Percentiles rank a stretch among this genome's conserved stretches.
These are phyloP conservation scores for Remorina albescens DNA, from an alignment of 2,797 vertebrate genomes.

Conservation along the genomic window DNA sequence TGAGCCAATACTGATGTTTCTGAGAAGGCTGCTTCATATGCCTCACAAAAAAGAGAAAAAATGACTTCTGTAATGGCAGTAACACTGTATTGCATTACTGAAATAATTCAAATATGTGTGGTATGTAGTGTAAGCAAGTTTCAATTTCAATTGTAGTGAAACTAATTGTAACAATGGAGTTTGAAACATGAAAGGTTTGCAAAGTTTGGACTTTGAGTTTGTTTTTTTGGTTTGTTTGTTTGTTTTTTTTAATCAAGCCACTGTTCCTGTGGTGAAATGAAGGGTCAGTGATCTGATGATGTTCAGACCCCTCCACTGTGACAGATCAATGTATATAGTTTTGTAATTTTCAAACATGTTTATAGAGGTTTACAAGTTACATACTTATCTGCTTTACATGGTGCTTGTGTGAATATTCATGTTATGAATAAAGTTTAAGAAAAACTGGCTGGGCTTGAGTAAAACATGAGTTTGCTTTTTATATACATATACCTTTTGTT, in stretches of 20 bases:
- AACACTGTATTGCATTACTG: neutral
- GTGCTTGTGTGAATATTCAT: neutral
- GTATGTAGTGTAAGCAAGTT: neutral
- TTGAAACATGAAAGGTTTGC: neutral
- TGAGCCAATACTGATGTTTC: conserved; percentile 11
- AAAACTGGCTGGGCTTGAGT: neutral
- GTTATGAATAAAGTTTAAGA: neutral
- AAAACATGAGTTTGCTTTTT: neutral
- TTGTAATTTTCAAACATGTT: neutral
- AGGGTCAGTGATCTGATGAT: conserved; percentile 1
- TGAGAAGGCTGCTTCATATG: neutral
- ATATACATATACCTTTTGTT: too few species aligned
- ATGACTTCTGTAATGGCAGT: too few species aligned
- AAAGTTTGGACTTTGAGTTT: neutral
- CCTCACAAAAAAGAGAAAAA: neutral
- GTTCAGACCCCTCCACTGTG: neutral
- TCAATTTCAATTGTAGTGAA: conserved; percentile 1
- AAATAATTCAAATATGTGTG: neutral
- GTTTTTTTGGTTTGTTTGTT: neutral
- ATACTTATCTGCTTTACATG: neutral
- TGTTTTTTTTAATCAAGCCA: too few species aligned
- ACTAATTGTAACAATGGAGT: neutral
- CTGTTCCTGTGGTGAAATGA: conserved; percentile 15
- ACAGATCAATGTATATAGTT: neutral
- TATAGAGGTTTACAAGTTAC: neutral